These are phyloP conservation scores for Sebastes flavidus DNA, from an alignment of 2,797 vertebrate species.

Conservation along the genomic window DNA sequence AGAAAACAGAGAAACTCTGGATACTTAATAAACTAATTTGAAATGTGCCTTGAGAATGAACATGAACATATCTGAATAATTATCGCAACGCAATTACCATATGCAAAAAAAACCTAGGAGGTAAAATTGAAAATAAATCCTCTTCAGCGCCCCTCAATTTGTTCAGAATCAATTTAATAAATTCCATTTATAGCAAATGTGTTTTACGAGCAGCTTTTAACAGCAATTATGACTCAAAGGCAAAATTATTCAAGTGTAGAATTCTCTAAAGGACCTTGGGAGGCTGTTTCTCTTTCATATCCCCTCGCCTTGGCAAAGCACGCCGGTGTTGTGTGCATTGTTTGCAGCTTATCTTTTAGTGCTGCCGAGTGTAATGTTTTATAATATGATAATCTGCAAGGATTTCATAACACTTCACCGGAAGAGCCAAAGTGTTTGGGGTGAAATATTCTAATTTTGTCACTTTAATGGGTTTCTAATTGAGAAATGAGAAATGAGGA, in stretches of 20 bases:
- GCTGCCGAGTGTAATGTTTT: conserved; percentile 1
- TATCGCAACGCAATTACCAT: conserved; percentile 30
- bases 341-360: conserved; percentile 11
- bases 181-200: conserved; percentile 23
- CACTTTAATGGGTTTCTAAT: conserved; percentile 25
- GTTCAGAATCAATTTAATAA: conserved; percentile 47
- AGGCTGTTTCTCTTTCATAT: conserved; percentile 2
- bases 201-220: conserved; percentile 42
- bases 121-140: conserved; percentile 46
- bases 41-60: conserved; percentile 49
- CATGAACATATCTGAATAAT: conserved; percentile 52
- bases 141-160: conserved; percentile 23
- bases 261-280: conserved; percentile 27
- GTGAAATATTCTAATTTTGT: conserved; percentile 4
- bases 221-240: conserved; percentile 44
- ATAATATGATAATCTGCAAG: conserved; percentile 9
- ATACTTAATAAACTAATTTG: conserved; percentile 32
- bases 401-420: conserved; percentile 21
- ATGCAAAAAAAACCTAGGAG: conserved; percentile 30
- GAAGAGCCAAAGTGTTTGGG: conserved; percentile 10
- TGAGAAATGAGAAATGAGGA: background rate
- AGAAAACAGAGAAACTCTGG: conserved; percentile 18
- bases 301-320: background rate
- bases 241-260: conserved; percentile 29
- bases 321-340: background rate